Conservation (phyloP, 2,113 vertebrate genomes). For the Ophthalmolycus amberensis region DNA sequence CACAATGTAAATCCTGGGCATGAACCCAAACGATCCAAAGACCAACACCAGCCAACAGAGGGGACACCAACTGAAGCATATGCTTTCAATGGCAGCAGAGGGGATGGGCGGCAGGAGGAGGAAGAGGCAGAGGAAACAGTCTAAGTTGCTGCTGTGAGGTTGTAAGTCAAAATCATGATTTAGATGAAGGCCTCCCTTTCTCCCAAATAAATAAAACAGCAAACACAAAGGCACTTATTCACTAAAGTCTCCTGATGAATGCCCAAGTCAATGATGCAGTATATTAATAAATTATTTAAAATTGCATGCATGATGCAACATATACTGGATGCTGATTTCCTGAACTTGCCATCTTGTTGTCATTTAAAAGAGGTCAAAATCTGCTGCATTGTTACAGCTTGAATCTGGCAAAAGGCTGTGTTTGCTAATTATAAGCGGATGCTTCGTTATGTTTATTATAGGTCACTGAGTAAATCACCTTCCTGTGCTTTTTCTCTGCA, state of each 20-base stretch:
- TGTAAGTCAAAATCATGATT: slow-evolving; percentile 21
- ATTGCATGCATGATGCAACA: slow-evolving; percentile 17
- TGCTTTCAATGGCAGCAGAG: slow-evolving; percentile 50
- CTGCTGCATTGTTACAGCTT: slow-evolving; percentile 26
- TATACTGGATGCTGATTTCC: slow-evolving; percentile 1
- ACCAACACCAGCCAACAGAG: slow-evolving; percentile 57
- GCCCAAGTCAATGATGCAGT: neutral
- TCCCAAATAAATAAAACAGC: slow-evolving; percentile 1
- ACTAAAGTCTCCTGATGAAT: slow-evolving; percentile 9
- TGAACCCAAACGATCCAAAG: slow-evolving; percentile 71
- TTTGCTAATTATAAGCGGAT: slow-evolving; percentile 34
- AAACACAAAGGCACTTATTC: neutral
- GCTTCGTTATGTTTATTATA: slow-evolving; percentile 25
- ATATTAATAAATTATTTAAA: slow-evolving; percentile 20
- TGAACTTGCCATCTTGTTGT: slow-evolving; percentile 9
- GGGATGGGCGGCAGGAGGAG: slow-evolving; percentile 15
- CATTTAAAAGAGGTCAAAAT: slow-evolving; percentile 10
- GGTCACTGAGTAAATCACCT: slow-evolving; percentile 3
- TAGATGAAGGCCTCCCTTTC: neutral
- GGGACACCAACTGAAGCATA: slow-evolving; percentile 66
- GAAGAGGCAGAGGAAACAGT: slow-evolving; percentile 12
- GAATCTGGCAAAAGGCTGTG: slow-evolving; percentile 32
- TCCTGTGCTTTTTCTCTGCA: neutral
- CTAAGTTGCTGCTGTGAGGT: slow-evolving; percentile 2
- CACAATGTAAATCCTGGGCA: slow-evolving; percentile 73